Percentiles rank a stretch among this genome's conserved stretches.
Conservation (phyloP, 2,797 vertebrate genomes). For the Uromys caudimaculatus region DNA sequence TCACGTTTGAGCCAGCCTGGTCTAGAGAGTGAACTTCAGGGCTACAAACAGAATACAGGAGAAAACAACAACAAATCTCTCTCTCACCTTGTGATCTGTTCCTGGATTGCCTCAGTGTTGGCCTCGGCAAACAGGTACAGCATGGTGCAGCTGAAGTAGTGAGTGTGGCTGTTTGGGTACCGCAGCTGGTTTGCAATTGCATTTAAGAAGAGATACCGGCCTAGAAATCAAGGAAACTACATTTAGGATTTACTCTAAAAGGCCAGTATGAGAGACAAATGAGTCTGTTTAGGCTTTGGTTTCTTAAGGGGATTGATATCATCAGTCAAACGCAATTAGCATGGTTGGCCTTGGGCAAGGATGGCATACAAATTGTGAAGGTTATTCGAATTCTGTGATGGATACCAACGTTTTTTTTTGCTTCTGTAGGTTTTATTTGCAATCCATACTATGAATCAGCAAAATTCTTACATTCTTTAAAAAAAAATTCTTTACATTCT, state of each 20-base stretch:
- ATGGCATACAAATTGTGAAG: neutral
- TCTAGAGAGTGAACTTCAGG: neutral
- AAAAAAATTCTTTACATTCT: neutral
- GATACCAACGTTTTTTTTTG: neutral
- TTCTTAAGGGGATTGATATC: neutral
- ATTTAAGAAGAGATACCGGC: conserved; percentile 98
- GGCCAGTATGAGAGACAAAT: neutral
- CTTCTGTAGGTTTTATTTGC: neutral
- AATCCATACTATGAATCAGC: neutral
- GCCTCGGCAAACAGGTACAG: conserved; percentile 99
- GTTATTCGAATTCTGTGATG: neutral
- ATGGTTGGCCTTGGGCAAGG: neutral
- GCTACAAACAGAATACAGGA: neutral
- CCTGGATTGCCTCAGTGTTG: conserved; percentile 99
- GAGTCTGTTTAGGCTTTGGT: neutral
- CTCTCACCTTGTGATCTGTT: conserved; percentile 98
- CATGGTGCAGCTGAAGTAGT: conserved; percentile 99
- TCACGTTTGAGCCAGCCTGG: neutral
- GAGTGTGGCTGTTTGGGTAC: conserved; percentile 99
- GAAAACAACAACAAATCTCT: conserved; percentile 15
- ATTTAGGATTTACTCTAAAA: neutral
- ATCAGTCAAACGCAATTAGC: neutral
- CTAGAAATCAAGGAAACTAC: conserved; percentile 84
- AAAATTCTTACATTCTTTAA: neutral
- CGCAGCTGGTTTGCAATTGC: conserved; percentile 99